These are phyloP conservation scores for Podarcis cretensis DNA, from an alignment of 2,113 vertebrate species.

Conservation along the genomic window DNA sequence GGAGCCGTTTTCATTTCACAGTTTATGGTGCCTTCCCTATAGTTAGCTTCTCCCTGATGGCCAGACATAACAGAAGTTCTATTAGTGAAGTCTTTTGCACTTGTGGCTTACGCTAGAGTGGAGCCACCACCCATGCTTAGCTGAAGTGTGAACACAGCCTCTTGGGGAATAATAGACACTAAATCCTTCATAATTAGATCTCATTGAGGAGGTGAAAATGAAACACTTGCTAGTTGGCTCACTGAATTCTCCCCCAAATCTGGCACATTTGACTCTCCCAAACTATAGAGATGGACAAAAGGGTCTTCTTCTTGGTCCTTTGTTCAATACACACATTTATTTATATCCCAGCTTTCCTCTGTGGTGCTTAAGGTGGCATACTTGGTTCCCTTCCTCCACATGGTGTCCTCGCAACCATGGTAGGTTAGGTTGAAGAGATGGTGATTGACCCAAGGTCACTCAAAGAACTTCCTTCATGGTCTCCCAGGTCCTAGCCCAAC, in stretches of 20 bases:
- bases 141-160: slow-evolving; percentile 1
- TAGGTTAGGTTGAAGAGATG: too few relatives aligned
- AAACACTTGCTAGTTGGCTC: not conserved
- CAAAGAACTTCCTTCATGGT: too few relatives aligned
- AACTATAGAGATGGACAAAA: not conserved
- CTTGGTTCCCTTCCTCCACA: too few relatives aligned
- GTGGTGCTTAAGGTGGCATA: too few relatives aligned
- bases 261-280: not conserved
- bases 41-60: slow-evolving; percentile 40
- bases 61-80: not conserved
- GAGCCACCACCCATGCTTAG: not conserved
- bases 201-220: slow-evolving; percentile 4
- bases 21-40: slow-evolving; percentile 35
- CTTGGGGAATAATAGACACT: not conserved
- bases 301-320: not conserved
- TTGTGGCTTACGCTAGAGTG: not conserved
- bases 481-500: too few relatives aligned
- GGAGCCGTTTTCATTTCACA: slow-evolving; percentile 48
- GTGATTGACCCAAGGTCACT: too few relatives aligned
- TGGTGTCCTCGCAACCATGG: too few relatives aligned
- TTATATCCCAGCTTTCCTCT: too few relatives aligned
- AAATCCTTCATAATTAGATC: not conserved
- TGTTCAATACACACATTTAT: not conserved
- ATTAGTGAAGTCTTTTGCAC: slow-evolving; percentile 1
- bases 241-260: not conserved